Evolutionary conservation across 2,113 vertebrate genomes (phyloP), one percentile per base, ranked within the genome.

Genomic region (Anguilla japonica): DNA sequence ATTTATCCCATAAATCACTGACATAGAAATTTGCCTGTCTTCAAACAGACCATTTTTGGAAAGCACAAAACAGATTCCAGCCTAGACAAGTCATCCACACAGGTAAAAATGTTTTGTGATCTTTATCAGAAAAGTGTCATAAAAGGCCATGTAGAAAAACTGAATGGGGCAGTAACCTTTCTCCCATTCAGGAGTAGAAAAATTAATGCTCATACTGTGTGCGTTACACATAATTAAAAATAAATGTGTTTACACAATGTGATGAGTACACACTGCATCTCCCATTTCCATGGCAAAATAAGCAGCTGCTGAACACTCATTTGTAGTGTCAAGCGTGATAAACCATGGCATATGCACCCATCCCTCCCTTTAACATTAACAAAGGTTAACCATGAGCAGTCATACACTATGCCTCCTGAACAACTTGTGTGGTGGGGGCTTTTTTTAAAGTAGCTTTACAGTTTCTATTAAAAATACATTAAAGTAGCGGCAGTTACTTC

Each of bases 391-490:
- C 78, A n/a, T 50, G 71, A 40, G 0, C 83, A 87, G 15, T 81
- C 60, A 56, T 60, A 34, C 39, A 5, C 71, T 82, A 26, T 53
- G 71, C 81, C 57, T 86, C 79, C 53, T 86, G 71, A 81, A 81
- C 81, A 18, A 41, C 60, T 5, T 83, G 78, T 34, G 34, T 56
- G 86, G 85, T 53, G 50, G 85, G 34, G 34, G 34, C 34, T 39
- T 78, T 85, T 79, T 85, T 56, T 41, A 43, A 50, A 57, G 63
- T 50, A 71, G 18, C 34, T 82, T 79, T 34, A 86, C 75, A 80
- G 56, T 84, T 85, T 29, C 9, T 60, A 53, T 67, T 67, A 22
- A 57, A 87, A 87, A 87, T 84, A 50, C 83, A 87, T 87, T 84
- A 87, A 80, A 86, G 85, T 60, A 56, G 78, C n/a, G 20, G 18